phyloP scores from a whole-genome alignment of 1,140 invertebrate genomes.

The Leptinotarsa defecta region DNA sequence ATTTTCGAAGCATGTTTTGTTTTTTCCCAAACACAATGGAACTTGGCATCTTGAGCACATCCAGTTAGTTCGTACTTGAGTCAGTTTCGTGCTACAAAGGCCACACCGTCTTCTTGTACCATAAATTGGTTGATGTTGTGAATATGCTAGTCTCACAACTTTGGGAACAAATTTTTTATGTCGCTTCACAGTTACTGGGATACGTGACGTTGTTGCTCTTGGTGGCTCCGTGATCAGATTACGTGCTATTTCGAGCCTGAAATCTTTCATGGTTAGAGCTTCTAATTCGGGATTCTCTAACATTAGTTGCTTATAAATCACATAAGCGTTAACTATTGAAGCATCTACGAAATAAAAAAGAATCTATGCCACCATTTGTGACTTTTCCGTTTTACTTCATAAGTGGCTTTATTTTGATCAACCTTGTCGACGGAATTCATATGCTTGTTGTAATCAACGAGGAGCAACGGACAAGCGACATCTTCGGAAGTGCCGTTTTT shows the following conservation, averaged over 20 bases:
- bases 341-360: constrained; percentile 37
- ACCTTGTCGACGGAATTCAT: constrained; percentile 48
- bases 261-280: neutral
- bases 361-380: constrained; percentile 54
- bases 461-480: neutral
- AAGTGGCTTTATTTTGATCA: constrained; percentile 46
- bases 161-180: too few relatives aligned
- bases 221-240: neutral
- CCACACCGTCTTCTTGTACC: neutral
- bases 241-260: neutral
- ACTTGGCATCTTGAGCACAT: too few relatives aligned
- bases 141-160: too few relatives aligned
- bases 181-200: too few relatives aligned
- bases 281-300: neutral
- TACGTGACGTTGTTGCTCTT: too few relatives aligned
- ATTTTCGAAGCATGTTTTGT: too few relatives aligned
- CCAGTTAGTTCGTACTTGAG: too few relatives aligned
- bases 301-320: constrained; percentile 10
- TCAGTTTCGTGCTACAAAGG: neutral
- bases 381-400: too few relatives aligned
- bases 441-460: neutral
- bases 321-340: constrained; percentile 9
- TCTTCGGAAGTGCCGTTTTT: neutral
- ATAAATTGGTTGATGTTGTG: too few relatives aligned
- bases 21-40: too few relatives aligned